These are phyloP conservation scores for Sinocyclocheilus anshuiensis DNA, from an alignment of 2,113 vertebrate genomes.

Conservation along the genomic window DNA sequence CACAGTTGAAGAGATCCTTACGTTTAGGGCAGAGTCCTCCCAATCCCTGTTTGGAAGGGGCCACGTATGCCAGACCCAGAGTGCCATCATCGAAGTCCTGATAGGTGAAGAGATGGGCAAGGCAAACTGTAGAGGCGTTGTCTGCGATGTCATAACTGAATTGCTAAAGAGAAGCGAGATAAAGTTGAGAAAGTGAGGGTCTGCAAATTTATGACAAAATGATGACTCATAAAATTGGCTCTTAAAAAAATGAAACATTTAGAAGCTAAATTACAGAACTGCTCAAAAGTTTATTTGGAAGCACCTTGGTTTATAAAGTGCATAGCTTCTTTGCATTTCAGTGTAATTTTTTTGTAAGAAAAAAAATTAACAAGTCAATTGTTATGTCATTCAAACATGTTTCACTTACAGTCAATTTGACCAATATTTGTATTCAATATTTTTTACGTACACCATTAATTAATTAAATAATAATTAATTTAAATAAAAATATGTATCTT, in stretches of 20 bases:
- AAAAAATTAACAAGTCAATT: too few relatives aligned
- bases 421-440: not conserved
- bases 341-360: too few relatives aligned
- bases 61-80: conserved; percentile 93
- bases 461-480: not conserved
- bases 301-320: too few relatives aligned
- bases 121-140: conserved; percentile 89
- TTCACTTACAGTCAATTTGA: not conserved
- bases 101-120: conserved; percentile 97
- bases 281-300: too few relatives aligned
- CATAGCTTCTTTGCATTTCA: too few relatives aligned
- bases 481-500: not conserved
- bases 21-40: conserved; percentile 95
- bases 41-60: conserved; percentile 87
- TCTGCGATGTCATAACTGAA: conserved; percentile 94
- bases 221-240: too few relatives aligned
- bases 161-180: conserved; percentile 78
- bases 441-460: not conserved
- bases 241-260: too few relatives aligned
- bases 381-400: not conserved
- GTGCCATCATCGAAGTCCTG: conserved; percentile 98
- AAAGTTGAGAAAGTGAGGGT: not conserved
- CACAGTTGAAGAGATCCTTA: conserved; percentile 65
- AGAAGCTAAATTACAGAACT: too few relatives aligned
- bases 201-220: not conserved